A percentile compares a stretch with the other conserved stretches of the same genome.
Evolutionary conservation across 2,113 vertebrate genomes (phyloP).

Genomic region (Larimichthys polyactis): DNA sequence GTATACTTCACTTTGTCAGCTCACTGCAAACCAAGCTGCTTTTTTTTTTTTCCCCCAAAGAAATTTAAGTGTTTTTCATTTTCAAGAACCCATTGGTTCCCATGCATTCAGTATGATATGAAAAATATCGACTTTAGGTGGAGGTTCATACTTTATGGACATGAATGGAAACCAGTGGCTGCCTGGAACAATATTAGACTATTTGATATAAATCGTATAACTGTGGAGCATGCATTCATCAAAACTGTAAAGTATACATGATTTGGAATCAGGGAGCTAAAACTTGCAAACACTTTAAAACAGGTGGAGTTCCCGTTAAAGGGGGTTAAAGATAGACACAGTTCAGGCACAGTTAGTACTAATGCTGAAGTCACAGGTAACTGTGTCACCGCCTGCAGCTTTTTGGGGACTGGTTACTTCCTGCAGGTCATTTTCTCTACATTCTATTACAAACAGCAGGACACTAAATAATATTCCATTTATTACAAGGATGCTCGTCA

Average conservation of each 20-base stretch:
- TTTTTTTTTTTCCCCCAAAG: background rate
- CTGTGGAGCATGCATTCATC: slow-evolving; percentile 4
- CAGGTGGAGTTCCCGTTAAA: slow-evolving; percentile 33
- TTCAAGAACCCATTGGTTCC: background rate
- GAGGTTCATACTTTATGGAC: background rate
- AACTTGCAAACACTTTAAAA: slow-evolving; percentile 13
- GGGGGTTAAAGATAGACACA: slow-evolving; percentile 29
- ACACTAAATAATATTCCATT: slow-evolving; percentile 37
- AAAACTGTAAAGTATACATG: background rate
- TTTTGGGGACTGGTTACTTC: slow-evolving; percentile 10
- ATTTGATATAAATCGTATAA: background rate
- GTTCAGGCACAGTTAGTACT: slow-evolving; percentile 63
- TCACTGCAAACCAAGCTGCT: background rate
- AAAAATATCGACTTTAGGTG: background rate
- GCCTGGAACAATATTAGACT: background rate
- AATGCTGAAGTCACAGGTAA: slow-evolving; percentile 37
- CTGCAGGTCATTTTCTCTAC: slow-evolving; percentile 37
- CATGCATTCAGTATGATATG: background rate
- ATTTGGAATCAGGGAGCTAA: background rate
- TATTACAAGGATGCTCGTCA: slow-evolving; percentile 35
- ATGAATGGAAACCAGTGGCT: background rate
- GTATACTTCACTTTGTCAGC: slow-evolving; percentile 8
- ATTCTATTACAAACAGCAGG: slow-evolving; percentile 51
- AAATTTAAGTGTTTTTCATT: background rate
- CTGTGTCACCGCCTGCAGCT: slow-evolving; percentile 3